Evolutionary conservation across 2,797 vertebrate genomes (phyloP), one percentile per base, ranked within the genome.

Genomic region (Coregonus ussuriensis): DNA sequence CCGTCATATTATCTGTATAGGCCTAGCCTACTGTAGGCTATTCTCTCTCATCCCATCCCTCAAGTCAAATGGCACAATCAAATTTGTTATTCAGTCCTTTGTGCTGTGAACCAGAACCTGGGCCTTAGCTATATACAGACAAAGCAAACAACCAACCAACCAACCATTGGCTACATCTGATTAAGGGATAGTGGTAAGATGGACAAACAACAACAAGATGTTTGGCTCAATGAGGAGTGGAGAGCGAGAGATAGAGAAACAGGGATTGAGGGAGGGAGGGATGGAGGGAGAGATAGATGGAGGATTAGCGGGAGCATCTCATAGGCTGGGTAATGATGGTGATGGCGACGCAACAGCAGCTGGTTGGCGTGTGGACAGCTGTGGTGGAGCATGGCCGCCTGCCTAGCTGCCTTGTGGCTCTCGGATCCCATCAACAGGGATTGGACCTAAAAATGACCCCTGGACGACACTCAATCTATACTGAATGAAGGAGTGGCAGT

Each of bases 131-230:
- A 29, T 51, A 25, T 63, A 66, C 53, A 62, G 9, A 76, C 31
- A 29, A 7, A 62, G 37, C 51, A 68, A 47, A 52, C 37, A 21
- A 79, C 18, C 53, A 41, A 7, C 35, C 7, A 41, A 41, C 9
- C 9, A 37, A 76, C 75, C 75, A 52, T 51, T 78, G 74, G 74
- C 52, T 79, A 76, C 74, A 78, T 81, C 51, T 52, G 74, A 72
- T 62, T 63, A 25, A 18, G 53, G 29, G 31, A 13, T n/a, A 31
- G 21, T 16, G 29, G 71, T 51, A 15, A 77, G 77, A 68, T 4
- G 79, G 79, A 91, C 89, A 90, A 92, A 93, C 82, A 91, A 56
- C 6, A 91, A 93, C 82, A 91, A 88, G 83, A 76, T 76, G 79
- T 91, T 91, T 88, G 88, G 89, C 84, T 86, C 71, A 85, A 79